A percentile compares a stretch with the other conserved stretches of the same genome.
phyloP scores from a whole-genome alignment of 2,113 vertebrate species.

The Sminthopsis crassicaudata region DNA sequence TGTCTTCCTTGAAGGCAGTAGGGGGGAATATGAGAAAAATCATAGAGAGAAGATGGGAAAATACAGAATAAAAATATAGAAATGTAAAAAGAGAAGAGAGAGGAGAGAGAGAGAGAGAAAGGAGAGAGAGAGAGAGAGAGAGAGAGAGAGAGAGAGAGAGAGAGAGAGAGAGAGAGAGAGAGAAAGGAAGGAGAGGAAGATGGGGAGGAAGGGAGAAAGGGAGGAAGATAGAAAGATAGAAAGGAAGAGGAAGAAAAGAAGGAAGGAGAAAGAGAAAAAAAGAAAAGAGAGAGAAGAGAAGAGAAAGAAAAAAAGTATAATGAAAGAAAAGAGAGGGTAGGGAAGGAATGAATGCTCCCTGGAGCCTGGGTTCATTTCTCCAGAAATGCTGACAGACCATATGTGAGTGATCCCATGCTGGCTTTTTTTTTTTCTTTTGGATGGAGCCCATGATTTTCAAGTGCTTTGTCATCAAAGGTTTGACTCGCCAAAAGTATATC shows the following conservation, averaged over 20 bases:
- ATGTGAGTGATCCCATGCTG: constrained; percentile 56
- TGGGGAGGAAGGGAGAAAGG: too few species aligned
- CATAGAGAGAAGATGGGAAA: not conserved
- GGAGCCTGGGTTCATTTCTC: constrained; percentile 46
- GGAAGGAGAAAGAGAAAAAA: not conserved
- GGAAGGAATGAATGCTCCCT: not conserved
- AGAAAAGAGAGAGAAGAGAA: too few species aligned
- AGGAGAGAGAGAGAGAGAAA: not conserved
- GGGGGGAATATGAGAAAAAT: not conserved
- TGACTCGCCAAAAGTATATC: constrained; percentile 61
- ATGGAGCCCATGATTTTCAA: constrained; percentile 72
- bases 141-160: not conserved
- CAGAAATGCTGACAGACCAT: constrained; percentile 67
- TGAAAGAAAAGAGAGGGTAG: not conserved
- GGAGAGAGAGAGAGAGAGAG: not conserved
- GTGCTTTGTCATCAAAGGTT: constrained; percentile 76
- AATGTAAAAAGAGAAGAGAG: not conserved
- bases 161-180: not conserved
- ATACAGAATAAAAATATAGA: not conserved
- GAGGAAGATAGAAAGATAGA: not conserved
- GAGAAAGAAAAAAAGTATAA: not conserved
- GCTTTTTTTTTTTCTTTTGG: constrained; percentile 45
- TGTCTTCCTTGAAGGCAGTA: not conserved
- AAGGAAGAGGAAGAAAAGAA: not conserved
- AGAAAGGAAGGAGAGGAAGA: not conserved